These are phyloP conservation scores for Mycalesis mineus DNA, from an alignment of 2,888 invertebrate species.

Conservation along the genomic window DNA sequence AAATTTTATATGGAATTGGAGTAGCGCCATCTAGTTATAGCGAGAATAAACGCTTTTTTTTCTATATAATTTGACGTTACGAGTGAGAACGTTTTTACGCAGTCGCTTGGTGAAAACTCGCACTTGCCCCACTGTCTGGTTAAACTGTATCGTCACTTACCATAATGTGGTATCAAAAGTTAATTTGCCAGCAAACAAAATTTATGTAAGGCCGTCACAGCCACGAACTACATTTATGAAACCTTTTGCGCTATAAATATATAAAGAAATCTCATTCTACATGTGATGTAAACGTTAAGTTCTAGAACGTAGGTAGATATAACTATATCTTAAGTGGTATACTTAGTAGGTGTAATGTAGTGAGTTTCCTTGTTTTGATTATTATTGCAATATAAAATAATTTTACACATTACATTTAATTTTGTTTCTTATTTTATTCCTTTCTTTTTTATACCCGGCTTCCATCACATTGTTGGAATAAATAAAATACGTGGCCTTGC, in stretches of 20 bases:
- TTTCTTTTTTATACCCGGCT: background rate
- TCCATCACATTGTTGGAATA: too few species aligned
- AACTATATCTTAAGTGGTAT: slow-evolving; percentile 52
- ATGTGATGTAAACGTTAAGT: slow-evolving; percentile 76
- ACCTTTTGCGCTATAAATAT: slow-evolving; percentile 19
- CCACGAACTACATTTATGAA: background rate
- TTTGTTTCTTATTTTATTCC: slow-evolving; percentile 22
- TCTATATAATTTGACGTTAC: too few species aligned
- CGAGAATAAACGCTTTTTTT: too few species aligned
- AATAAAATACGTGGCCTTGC: too few species aligned
- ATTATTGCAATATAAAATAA: slow-evolving; percentile 67
- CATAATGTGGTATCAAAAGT: too few species aligned
- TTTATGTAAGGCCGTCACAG: background rate
- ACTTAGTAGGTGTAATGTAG: slow-evolving; percentile 28
- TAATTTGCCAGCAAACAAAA: too few species aligned
- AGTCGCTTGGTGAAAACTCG: too few species aligned
- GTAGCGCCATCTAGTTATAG: too few species aligned
- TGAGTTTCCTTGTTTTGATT: slow-evolving; percentile 64
- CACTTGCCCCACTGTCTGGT: too few species aligned
- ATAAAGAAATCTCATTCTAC: slow-evolving; percentile 71
- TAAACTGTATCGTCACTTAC: too few species aligned
- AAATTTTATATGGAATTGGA: too few species aligned
- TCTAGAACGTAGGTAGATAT: slow-evolving; percentile 44
- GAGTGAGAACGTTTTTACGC: too few species aligned
- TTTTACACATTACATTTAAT: slow-evolving; percentile 55